These are phyloP conservation scores for Heterocephalus glaber DNA, from an alignment of 2,113 vertebrate genomes.

Conservation along the genomic window DNA sequence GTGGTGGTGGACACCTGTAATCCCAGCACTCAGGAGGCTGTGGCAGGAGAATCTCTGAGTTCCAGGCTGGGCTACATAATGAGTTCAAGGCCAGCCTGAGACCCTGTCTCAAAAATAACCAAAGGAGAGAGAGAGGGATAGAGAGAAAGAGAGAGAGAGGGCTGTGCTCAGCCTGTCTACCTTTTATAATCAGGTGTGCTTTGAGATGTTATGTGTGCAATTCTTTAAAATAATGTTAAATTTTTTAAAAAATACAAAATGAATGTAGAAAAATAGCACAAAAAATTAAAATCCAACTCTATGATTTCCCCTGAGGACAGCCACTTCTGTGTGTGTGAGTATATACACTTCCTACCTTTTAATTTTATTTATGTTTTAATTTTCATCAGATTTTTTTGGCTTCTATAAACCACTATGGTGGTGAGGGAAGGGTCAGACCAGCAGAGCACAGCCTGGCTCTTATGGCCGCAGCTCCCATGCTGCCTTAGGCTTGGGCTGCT, in stretches of 20 bases:
- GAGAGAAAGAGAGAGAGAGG: neutral
- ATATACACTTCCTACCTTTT: neutral
- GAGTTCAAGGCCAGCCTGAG: neutral
- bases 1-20: neutral
- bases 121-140: neutral
- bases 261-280: neutral
- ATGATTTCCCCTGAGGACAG: neutral
- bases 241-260: neutral
- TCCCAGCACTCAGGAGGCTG: neutral
- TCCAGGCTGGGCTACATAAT: neutral
- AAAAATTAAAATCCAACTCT: neutral
- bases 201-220: neutral
- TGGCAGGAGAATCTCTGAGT: neutral
- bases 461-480: neutral
- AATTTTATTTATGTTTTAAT: neutral
- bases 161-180: neutral
- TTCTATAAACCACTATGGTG: neutral
- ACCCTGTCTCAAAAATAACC: neutral
- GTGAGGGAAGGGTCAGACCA: too few species aligned
- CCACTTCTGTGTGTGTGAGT: neutral
- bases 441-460: neutral
- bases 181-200: neutral
- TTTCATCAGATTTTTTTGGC: neutral
- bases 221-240: neutral
- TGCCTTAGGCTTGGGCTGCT: too few species aligned